Evolutionary conservation across 2,797 vertebrate genomes (phyloP), one percentile per base, ranked within the genome.

Genomic region (Crenuchus spilurus): DNA sequence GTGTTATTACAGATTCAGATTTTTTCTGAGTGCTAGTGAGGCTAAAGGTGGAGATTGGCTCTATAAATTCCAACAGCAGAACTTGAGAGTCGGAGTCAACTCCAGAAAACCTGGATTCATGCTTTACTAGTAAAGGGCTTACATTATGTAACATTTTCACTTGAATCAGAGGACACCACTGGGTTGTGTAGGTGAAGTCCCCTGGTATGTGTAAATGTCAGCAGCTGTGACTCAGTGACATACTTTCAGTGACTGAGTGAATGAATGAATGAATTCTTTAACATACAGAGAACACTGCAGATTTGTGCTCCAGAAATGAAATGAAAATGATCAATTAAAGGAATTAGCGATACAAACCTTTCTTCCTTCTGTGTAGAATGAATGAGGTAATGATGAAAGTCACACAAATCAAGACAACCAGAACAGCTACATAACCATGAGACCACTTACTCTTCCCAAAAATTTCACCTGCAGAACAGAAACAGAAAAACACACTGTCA

Each of bases 381-480:
- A 84, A 9, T 2, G 30, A 74, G 3, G 57, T 0, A 2, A 20
- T 1, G 1, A 80, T 0, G 35, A 14, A 58, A 0, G 49, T 0
- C 42, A 84, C 2, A 22, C 79, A 64, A n/a, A 82, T 0, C 9
- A 20, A 22, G 2, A 70, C 24, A 49, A 78, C 55, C 72, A 82
- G 0, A 0, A 84, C 1, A 24, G 31, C 64, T 31, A 30, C 35
- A 8, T 9, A 41, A 30, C 49, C 28, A 9, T 33, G 18, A 24
- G 71, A 37, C 31, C 9, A 31, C 6, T 46, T 67, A 28, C 1
- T 14, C 0, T 3, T 20, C 54, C 2, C 0, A 6, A 58, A 57
- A 60, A 88, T 41, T 6, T 91, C 90, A 61, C 86, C 91, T 92
- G 86, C 41, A 61, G 39, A 76, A 82, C 48, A 82, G 18, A 78